Percentiles rank a stretch among this genome's conserved stretches.
These are phyloP conservation scores for Dendropsophus ebraccatus DNA, from an alignment of 2,113 vertebrate genomes.

Conservation along the genomic window DNA sequence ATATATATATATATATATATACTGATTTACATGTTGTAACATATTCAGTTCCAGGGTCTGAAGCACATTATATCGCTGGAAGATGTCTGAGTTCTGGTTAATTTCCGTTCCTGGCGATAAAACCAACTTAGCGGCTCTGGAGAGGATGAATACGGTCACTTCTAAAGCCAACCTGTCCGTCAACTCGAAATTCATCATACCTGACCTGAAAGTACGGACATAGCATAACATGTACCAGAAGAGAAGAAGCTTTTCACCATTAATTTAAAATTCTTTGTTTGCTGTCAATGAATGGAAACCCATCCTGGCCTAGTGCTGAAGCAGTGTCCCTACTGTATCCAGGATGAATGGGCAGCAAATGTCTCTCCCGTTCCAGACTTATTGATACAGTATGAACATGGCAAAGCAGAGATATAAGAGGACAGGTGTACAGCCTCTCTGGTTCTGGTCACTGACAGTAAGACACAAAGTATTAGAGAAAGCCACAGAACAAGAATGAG, in stretches of 20 bases:
- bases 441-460: neutral
- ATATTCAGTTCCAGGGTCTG: slow-evolving; percentile 50
- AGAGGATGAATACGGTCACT: slow-evolving; percentile 84
- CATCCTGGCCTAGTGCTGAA: neutral
- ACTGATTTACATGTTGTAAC: neutral
- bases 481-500: too few relatives aligned
- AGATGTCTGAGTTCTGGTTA: slow-evolving; percentile 91
- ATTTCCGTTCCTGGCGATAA: slow-evolving; percentile 93
- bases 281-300: neutral
- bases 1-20: too few relatives aligned
- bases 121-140: slow-evolving; percentile 82
- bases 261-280: too few relatives aligned
- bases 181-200: slow-evolving; percentile 88
- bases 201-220: slow-evolving; percentile 92
- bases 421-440: too few relatives aligned
- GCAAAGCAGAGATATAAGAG: neutral
- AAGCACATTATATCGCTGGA: slow-evolving; percentile 38
- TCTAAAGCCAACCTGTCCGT: slow-evolving; percentile 83
- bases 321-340: neutral
- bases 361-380: too few relatives aligned
- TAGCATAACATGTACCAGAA: too few relatives aligned
- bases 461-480: neutral
- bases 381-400: too few relatives aligned
- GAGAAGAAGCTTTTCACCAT: too few relatives aligned
- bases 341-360: too few relatives aligned